These are phyloP conservation scores for Drosophila tani DNA, from an alignment of 1,140 invertebrate genomes.

Conservation along the genomic window DNA sequence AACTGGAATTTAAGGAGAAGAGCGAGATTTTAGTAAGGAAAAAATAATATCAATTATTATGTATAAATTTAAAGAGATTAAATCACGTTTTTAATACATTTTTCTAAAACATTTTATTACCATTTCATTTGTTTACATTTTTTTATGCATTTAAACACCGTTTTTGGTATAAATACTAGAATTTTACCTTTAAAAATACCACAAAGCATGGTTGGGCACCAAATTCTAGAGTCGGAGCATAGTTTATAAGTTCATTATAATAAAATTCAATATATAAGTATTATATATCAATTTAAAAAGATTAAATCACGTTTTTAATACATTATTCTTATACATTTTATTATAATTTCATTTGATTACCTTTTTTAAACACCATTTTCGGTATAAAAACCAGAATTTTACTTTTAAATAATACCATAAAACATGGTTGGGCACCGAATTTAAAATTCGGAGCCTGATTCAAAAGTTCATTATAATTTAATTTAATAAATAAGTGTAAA, in stretches of 20 bases:
- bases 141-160: no score
- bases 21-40: not conserved
- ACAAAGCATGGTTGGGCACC: no score
- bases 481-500: no score
- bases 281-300: constrained; percentile 12
- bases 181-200: no score
- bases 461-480: no score
- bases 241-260: no score
- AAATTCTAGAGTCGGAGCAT: no score
- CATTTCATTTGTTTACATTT: not conserved
- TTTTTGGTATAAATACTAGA: no score
- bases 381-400: no score
- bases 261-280: not conserved
- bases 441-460: no score
- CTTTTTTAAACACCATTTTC: no score
- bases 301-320: not conserved
- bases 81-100: not conserved
- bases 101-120: not conserved
- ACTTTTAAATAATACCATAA: not conserved
- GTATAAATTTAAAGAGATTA: constrained; percentile 16
- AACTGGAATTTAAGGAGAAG: constrained; percentile 90
- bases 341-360: not conserved
- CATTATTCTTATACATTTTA: not conserved
- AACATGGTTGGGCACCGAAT: no score
- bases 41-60: not conserved